These are phyloP conservation scores for Metridium senile DNA, from an alignment of 92 coral and sea anemone genomes.

Conservation along the genomic window DNA sequence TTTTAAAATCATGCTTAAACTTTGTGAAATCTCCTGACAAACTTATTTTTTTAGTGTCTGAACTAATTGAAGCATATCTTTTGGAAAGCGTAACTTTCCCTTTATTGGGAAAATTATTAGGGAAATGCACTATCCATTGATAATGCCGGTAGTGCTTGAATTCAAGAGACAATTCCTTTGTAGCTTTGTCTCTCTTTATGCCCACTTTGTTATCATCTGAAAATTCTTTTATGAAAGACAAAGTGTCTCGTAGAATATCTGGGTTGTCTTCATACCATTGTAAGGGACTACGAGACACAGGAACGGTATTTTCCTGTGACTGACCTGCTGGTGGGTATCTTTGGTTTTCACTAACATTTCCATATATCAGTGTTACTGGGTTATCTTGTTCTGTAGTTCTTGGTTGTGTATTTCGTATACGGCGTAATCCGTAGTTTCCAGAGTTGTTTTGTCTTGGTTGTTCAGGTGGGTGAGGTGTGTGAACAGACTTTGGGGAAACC, in stretches of 20 bases:
- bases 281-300: not conserved
- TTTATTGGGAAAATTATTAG: not conserved
- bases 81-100: not conserved
- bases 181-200: slow-evolving; percentile 12
- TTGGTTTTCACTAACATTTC: too few relatives aligned
- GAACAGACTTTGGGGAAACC: not conserved
- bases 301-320: too few relatives aligned
- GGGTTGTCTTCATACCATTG: slow-evolving; percentile 7
- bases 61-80: too few relatives aligned
- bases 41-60: too few relatives aligned
- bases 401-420: too few relatives aligned
- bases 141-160: slow-evolving; percentile 13
- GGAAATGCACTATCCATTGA: slow-evolving; percentile 22
- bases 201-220: not conserved
- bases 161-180: slow-evolving; percentile 12
- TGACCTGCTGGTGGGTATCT: not conserved
- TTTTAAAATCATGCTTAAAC: too few relatives aligned
- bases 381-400: too few relatives aligned
- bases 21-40: too few relatives aligned
- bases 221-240: not conserved
- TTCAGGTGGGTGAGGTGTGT: not conserved
- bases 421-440: too few relatives aligned
- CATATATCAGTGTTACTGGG: too few relatives aligned
- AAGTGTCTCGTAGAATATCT: not conserved
- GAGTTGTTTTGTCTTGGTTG: too few relatives aligned